Evolutionary conservation across 2,113 vertebrate species (phyloP).

Genomic region (Elgaria multicarinata): DNA sequence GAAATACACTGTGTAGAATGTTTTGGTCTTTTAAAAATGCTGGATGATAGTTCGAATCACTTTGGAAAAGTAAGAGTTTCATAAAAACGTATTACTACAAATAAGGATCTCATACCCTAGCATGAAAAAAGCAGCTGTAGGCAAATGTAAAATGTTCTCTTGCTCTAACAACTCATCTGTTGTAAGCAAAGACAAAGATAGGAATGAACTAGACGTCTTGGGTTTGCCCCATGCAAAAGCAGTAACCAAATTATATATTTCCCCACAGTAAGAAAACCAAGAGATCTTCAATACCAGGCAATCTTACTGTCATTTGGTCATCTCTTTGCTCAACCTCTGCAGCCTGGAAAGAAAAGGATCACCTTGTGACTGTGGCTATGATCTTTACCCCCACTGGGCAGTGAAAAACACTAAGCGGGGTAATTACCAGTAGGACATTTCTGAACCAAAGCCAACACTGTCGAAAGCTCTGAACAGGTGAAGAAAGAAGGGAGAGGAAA

Average conservation of each 20-base stretch:
- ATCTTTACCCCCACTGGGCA: not conserved
- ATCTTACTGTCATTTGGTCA: slow-evolving; percentile 68
- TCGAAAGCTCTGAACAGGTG: not conserved
- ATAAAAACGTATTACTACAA: slow-evolving; percentile 64
- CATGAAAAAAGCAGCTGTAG: slow-evolving; percentile 33
- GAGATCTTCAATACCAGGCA: slow-evolving; percentile 60
- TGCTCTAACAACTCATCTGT: slow-evolving; percentile 61
- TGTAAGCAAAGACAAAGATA: slow-evolving; percentile 69
- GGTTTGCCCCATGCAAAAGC: slow-evolving; percentile 56
- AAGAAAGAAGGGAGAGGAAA: not conserved
- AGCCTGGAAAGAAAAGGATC: slow-evolving; percentile 49
- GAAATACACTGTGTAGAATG: slow-evolving; percentile 31
- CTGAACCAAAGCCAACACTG: not conserved
- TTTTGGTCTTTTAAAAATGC: slow-evolving; percentile 59
- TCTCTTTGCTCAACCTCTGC: slow-evolving; percentile 45
- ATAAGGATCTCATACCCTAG: slow-evolving; percentile 65
- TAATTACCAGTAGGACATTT: not conserved
- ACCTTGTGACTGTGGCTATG: slow-evolving; percentile 40
- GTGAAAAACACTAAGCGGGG: not conserved
- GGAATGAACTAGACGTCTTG: slow-evolving; percentile 55
- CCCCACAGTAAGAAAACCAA: slow-evolving; percentile 62
- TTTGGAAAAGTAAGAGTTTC: slow-evolving; percentile 66
- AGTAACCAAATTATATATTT: slow-evolving; percentile 63
- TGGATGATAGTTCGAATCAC: slow-evolving; percentile 64
- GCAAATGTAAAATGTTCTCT: slow-evolving; percentile 63